Conservation (phyloP, 2,113 vertebrate species). For the Copsychus sechellarum region DNA sequence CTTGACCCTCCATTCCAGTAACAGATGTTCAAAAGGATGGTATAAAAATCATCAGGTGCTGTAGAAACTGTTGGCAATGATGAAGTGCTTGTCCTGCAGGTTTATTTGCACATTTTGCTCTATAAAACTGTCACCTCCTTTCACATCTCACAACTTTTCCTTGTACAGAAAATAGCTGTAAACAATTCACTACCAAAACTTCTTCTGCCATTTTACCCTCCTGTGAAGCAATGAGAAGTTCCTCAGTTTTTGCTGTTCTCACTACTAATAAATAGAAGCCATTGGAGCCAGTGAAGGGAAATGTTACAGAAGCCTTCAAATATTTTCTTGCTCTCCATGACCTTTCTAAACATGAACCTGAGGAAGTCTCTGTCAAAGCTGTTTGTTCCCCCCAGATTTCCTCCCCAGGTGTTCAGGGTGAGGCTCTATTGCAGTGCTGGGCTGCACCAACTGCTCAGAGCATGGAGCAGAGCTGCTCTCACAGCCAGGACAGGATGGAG, state of each 20-base stretch:
- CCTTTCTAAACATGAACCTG: background rate
- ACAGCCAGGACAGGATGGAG: background rate
- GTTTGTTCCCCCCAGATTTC: background rate
- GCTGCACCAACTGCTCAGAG: background rate
- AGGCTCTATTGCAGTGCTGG: background rate
- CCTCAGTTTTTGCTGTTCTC: background rate
- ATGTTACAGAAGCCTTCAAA: background rate
- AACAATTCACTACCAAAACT: background rate
- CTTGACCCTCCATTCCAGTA: background rate
- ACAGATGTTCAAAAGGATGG: background rate
- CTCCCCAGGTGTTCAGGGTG: background rate
- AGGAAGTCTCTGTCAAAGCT: background rate
- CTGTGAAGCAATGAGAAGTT: background rate
- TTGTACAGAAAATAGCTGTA: constrained; percentile 52
- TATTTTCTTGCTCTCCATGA: background rate
- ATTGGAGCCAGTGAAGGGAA: background rate
- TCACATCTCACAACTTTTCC: background rate
- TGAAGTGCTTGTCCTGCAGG: background rate
- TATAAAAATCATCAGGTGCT: background rate
- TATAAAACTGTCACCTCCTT: background rate
- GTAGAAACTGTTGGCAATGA: background rate
- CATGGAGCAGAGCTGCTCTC: background rate
- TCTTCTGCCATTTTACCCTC: background rate
- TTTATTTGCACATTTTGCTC: constrained; percentile 31
- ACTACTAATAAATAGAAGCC: background rate